phyloP scores from a whole-genome alignment of 1,140 invertebrate genomes.

The Cotesia glomerata region DNA sequence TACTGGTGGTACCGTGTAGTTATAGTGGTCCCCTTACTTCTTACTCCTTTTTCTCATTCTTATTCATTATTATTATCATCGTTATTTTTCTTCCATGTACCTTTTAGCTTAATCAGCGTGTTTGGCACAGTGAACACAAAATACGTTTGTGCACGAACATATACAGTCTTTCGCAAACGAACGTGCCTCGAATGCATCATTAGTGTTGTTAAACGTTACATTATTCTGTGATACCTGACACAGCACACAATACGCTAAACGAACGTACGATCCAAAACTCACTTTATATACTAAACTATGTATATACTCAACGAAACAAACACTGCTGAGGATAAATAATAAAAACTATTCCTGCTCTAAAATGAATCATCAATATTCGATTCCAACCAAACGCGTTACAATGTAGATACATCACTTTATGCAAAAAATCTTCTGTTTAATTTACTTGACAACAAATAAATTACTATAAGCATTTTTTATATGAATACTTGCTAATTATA shows the following conservation, averaged over 20 bases:
- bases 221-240: neutral
- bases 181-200: constrained; percentile 27
- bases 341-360: too few relatives aligned
- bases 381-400: too few relatives aligned
- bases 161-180: constrained; percentile 6
- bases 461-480: too few relatives aligned
- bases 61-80: neutral
- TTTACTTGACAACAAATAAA: too few relatives aligned
- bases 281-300: neutral
- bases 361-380: too few relatives aligned
- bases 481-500: too few relatives aligned
- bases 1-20: neutral
- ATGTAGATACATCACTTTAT: too few relatives aligned
- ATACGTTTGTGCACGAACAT: neutral
- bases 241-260: neutral
- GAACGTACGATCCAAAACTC: neutral
- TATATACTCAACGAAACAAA: too few relatives aligned
- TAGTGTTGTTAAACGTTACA: neutral
- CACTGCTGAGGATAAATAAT: too few relatives aligned
- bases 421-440: too few relatives aligned
- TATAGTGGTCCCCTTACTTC: neutral
- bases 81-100: neutral
- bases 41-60: too few relatives aligned
- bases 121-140: neutral
- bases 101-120: neutral